Percentiles rank a stretch among this genome's conserved stretches.
These are phyloP conservation scores for Tanytarsus gracilentus DNA, from an alignment of 2,888 invertebrate genomes.

Conservation along the genomic window DNA sequence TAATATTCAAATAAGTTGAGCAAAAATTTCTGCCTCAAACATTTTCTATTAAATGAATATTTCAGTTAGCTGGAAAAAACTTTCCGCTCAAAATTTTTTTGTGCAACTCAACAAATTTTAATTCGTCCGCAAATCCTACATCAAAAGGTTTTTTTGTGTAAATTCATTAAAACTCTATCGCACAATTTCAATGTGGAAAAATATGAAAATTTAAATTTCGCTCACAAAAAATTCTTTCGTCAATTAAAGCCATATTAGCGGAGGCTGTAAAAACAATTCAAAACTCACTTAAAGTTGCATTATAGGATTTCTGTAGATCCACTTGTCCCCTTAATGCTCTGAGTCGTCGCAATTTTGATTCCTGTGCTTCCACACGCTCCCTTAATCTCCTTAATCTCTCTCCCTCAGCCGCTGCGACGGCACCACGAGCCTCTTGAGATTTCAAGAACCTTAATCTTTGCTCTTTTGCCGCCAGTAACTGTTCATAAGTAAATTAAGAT, in stretches of 20 bases:
- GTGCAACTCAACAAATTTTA: no score
- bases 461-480: conserved; percentile 84
- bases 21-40: no score
- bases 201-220: no score
- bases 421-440: conserved; percentile 69
- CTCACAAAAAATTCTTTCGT: no score
- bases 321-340: conserved; percentile 88
- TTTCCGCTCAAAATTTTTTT: no score
- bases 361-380: conserved; percentile 90
- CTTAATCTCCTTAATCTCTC: conserved; percentile 77
- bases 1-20: no score
- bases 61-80: no score
- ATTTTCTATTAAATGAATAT: no score
- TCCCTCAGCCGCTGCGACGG: conserved; percentile 62
- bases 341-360: conserved; percentile 84
- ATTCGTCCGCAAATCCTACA: no score
- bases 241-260: not conserved
- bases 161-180: no score
- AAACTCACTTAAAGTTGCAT: conserved; percentile 81
- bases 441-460: conserved; percentile 88
- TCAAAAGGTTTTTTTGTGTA: no score
- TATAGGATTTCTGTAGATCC: conserved; percentile 84
- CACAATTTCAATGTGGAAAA: no score
- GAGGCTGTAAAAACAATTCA: conserved; percentile 30
- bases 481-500: conserved; percentile 33